Base-by-base conservation (phyloP, 2,888 invertebrate species). In the Empis stercorea region DNA sequence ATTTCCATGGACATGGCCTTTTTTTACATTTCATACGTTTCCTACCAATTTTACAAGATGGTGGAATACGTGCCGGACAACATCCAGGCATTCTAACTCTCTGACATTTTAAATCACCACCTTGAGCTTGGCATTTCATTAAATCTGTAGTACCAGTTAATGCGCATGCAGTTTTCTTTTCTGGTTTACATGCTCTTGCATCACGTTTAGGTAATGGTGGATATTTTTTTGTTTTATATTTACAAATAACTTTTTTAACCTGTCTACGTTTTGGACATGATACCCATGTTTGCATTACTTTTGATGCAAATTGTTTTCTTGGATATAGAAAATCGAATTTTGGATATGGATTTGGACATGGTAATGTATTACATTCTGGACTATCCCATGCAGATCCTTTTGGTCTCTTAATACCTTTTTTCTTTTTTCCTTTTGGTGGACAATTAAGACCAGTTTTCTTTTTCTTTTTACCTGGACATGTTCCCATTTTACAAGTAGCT, bases 241-340 rank as follows among this genome's bases (percentile, higher is more conserved):
- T 46, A 44, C 66, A 66, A 1, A 59, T 48, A 17, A 60, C 45
- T 34, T 58, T 59, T 15, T 57, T 56, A 11, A 56, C 58, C 0
- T 58, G 53, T 30, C 48, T 13, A n/a, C 58, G 17, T 1, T 59
- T 52, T 0, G 66, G 63, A 32, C 66, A 66, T 13, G 56, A 50
- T 1, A 62, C 56, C 66, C 66, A 65, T 4, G 66, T 65, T 43
- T 63, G 66, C 54, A 60, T 61, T 45, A 65, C 65, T 34, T 51
- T 54, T 0, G 57, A 52, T 48, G 64, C 64, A 39, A 66, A 61
- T 1, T 59, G 60, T 7, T 56, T 56, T 4, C 58, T 55, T 14
- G 62, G 65, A 40, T 63, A 64, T 10, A 63, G 55, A 3, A 61
- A 59, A 47, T 65, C 66, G 44, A 63, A 64, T 1, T 59, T 58